These are phyloP conservation scores for Zosterops borbonicus DNA, from an alignment of 2,113 vertebrate species.

Conservation along the genomic window DNA sequence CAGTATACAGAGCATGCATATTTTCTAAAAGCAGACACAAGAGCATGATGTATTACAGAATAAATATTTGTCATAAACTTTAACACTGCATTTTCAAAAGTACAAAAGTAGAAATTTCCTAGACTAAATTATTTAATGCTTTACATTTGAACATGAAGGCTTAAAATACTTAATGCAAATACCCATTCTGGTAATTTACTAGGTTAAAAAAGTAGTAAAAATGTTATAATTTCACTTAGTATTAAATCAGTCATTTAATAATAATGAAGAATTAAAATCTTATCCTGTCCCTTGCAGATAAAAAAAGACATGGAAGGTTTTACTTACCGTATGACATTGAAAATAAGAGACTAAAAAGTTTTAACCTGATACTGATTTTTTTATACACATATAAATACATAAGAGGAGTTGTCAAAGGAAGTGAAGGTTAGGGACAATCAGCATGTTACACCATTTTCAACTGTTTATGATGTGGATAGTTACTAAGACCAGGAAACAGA, in stretches of 20 bases:
- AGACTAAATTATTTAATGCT: background rate
- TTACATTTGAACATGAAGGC: background rate
- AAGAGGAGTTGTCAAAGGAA: slow-evolving; percentile 20
- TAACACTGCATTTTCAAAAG: background rate
- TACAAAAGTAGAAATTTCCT: background rate
- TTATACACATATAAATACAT: background rate
- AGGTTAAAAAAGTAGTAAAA: background rate
- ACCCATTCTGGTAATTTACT: background rate
- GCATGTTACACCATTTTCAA: slow-evolving; percentile 1
- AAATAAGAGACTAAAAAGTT: background rate
- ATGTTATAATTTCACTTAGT: background rate
- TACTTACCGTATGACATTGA: background rate
- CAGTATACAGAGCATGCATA: background rate
- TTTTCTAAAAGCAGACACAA: background rate
- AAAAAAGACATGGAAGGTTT: background rate
- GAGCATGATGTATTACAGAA: background rate
- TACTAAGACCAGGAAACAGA: slow-evolving; percentile 58
- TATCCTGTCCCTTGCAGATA: background rate
- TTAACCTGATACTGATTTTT: background rate
- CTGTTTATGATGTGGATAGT: slow-evolving; percentile 30
- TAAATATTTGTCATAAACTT: background rate
- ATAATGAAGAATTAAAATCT: background rate
- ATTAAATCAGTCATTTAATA: background rate
- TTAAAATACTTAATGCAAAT: background rate
- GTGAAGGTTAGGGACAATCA: slow-evolving; percentile 25